Conservation (phyloP, 2,888 invertebrate genomes). For the Apodemia zela region DNA sequence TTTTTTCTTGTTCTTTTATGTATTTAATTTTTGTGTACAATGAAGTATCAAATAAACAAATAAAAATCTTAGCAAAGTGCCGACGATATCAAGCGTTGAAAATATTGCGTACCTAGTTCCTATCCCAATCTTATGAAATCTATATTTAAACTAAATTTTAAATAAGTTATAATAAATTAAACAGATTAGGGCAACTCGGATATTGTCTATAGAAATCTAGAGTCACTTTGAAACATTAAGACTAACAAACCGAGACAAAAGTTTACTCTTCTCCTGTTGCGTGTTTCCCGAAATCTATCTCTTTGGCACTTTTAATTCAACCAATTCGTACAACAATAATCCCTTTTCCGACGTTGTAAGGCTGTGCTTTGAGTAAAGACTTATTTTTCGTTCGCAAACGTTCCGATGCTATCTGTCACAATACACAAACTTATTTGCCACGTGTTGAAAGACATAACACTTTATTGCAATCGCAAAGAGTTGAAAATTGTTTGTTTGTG, state of each 20-base stretch:
- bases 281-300: constrained; percentile 66
- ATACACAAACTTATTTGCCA: constrained; percentile 34
- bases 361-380: constrained; percentile 44
- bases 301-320: constrained; percentile 40
- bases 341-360: constrained; percentile 44
- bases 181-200: neutral
- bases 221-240: constrained; percentile 47
- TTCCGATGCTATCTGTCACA: constrained; percentile 52
- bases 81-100: too few relatives aligned
- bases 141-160: too few relatives aligned
- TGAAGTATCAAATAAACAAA: too few relatives aligned
- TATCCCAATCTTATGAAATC: too few relatives aligned
- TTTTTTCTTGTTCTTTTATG: too few relatives aligned
- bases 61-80: too few relatives aligned
- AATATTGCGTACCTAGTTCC: too few relatives aligned
- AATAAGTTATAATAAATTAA: neutral
- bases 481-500: constrained; percentile 32
- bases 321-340: constrained; percentile 33
- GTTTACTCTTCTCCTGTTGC: constrained; percentile 64
- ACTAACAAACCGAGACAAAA: constrained; percentile 73
- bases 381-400: constrained; percentile 49
- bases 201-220: constrained; percentile 5
- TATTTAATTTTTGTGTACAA: too few relatives aligned
- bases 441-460: constrained; percentile 20
- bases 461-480: constrained; percentile 40